phyloP scores from a whole-genome alignment of 1,140 invertebrate species.

The Saccostrea glomerata region DNA sequence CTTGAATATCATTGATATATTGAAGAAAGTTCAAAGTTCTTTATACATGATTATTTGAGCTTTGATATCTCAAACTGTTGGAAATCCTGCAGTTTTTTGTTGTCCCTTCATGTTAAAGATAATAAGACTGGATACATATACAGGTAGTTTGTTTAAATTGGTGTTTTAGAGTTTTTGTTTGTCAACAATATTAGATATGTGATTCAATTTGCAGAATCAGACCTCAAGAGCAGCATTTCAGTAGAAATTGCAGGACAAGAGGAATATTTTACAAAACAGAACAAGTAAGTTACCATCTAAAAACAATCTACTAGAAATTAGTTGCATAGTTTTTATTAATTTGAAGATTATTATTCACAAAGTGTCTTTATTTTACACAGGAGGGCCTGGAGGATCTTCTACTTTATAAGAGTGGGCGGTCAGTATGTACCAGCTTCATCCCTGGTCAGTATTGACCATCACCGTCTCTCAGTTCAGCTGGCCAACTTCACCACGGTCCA shows the following conservation, averaged over 20 bases:
- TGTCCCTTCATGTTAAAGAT: too few relatives aligned
- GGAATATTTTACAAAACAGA: slow-evolving; percentile 47
- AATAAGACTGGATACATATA: too few relatives aligned
- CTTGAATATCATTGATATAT: too few relatives aligned
- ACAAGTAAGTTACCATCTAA: slow-evolving; percentile 41
- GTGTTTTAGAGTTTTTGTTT: too few relatives aligned
- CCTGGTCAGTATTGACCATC: slow-evolving; percentile 10
- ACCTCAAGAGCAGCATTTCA: slow-evolving; percentile 11
- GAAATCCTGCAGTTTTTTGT: too few relatives aligned
- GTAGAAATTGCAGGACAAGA: slow-evolving; percentile 46
- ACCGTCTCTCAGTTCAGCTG: background rate
- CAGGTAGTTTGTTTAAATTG: too few relatives aligned
- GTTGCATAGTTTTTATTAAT: too few relatives aligned
- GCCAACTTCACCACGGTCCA: slow-evolving; percentile 24
- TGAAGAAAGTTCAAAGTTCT: too few relatives aligned
- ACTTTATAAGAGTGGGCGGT: slow-evolving; percentile 55
- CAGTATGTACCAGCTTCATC: slow-evolving; percentile 42
- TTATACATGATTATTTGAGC: too few relatives aligned
- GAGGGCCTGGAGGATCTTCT: slow-evolving; percentile 48
- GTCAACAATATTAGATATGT: background rate
- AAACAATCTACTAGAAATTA: background rate
- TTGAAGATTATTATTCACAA: background rate
- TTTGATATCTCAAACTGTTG: too few relatives aligned
- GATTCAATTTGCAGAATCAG: slow-evolving; percentile 1
- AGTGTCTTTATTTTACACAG: background rate